These are phyloP conservation scores for Castor canadensis DNA, from an alignment of 2,113 vertebrate species.

Conservation along the genomic window DNA sequence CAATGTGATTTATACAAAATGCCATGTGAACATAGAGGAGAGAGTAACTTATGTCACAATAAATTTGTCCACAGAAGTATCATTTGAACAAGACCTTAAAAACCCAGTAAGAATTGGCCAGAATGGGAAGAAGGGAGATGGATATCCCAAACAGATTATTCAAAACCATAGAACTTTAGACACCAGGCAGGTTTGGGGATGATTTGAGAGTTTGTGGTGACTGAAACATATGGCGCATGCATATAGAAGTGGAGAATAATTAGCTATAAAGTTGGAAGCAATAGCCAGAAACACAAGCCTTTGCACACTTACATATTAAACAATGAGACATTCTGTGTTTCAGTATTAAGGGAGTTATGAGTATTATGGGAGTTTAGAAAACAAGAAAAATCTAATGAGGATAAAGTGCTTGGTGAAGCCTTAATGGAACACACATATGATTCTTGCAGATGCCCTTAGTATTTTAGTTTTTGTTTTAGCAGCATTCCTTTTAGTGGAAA, in stretches of 20 bases:
- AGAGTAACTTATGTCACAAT: neutral
- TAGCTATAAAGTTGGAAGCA: neutral
- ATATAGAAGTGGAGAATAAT: neutral
- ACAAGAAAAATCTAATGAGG: neutral
- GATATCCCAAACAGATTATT: neutral
- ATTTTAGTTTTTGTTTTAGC: neutral
- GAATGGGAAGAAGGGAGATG: neutral
- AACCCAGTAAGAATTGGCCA: neutral
- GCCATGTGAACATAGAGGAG: neutral
- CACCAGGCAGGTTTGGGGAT: neutral
- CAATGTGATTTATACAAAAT: neutral
- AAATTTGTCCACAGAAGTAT: neutral
- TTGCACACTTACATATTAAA: conserved; percentile 45
- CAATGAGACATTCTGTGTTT: neutral
- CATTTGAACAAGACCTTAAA: neutral
- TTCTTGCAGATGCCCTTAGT: neutral
- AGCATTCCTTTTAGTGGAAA: neutral
- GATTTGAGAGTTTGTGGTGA: neutral
- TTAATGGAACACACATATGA: neutral
- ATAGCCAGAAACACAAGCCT: conserved; percentile 29
- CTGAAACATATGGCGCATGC: neutral
- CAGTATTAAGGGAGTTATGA: neutral
- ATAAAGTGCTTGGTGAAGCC: neutral
- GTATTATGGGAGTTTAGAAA: conserved; percentile 14
- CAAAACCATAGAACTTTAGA: neutral